phyloP scores from a whole-genome alignment of 2,888 invertebrate species.

The Bellardia bayeri region DNA sequence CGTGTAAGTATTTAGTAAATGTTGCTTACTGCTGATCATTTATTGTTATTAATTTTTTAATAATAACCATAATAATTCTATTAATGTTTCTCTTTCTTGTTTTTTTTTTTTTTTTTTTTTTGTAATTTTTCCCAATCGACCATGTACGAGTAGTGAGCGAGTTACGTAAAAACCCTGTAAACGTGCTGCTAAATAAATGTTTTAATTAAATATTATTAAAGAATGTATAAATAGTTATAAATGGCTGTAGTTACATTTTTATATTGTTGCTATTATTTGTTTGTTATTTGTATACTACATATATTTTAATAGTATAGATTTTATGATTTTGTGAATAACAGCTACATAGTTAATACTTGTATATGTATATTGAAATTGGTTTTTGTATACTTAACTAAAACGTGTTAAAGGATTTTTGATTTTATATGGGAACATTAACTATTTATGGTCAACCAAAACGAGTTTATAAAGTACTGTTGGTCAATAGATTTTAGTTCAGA shows the following conservation, averaged over 20 bases:
- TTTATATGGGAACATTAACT: too few species aligned
- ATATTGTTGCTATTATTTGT: background rate
- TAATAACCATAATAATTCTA: conserved; percentile 40
- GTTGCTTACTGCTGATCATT: background rate
- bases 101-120: background rate
- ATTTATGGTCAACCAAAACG: too few species aligned
- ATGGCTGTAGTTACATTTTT: conserved; percentile 7
- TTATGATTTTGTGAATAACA: too few species aligned
- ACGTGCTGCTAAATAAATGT: conserved; percentile 43
- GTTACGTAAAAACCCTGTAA: conserved; percentile 7
- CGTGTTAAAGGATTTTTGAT: too few species aligned
- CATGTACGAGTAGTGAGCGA: too few species aligned
- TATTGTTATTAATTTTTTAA: conserved; percentile 29
- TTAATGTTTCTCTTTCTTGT: conserved; percentile 7
- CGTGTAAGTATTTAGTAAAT: conserved; percentile 13
- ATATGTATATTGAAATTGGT: too few species aligned
- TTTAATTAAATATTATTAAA: conserved; percentile 53
- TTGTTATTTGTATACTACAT: background rate
- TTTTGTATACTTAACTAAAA: too few species aligned
- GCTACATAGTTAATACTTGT: too few species aligned
- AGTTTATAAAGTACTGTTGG: too few species aligned
- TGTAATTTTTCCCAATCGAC: background rate
- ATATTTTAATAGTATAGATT: background rate
- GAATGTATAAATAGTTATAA: conserved; percentile 36
- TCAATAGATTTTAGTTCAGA: too few species aligned